Evolutionary conservation across 1,140 invertebrate species (phyloP).

Genomic region (Drosophila rufa): DNA sequence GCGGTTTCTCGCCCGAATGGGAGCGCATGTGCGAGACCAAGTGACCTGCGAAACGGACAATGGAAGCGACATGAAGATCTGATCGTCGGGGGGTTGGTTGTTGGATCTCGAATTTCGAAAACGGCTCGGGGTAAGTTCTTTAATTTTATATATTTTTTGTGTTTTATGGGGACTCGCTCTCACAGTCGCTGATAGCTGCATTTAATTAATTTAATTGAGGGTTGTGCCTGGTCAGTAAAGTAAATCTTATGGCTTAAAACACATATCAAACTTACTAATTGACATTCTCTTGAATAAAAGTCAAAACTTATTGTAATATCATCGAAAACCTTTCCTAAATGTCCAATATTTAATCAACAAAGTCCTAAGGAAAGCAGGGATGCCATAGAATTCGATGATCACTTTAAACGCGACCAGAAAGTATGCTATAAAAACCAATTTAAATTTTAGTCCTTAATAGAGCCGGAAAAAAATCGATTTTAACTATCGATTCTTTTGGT

Average conservation of each 20-base stretch:
- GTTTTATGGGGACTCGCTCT: conserved; percentile 11
- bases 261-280: not conserved
- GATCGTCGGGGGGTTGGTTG: conserved; percentile 31
- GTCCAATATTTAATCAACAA: too few species aligned
- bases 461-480: too few species aligned
- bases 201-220: not conserved
- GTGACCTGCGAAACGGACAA: conserved; percentile 87
- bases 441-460: too few species aligned
- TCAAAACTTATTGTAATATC: not conserved
- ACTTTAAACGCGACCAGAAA: not conserved
- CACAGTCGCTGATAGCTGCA: conserved; percentile 18
- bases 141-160: not conserved
- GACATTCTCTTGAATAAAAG: not conserved
- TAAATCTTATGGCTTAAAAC: not conserved
- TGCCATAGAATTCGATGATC: not conserved
- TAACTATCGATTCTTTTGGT: too few species aligned
- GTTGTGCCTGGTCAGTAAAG: conserved; percentile 1
- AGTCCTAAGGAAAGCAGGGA: too few species aligned
- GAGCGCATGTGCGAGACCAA: conserved; percentile 95
- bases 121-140: conserved; percentile 28
- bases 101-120: conserved; percentile 58
- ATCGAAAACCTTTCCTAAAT: not conserved
- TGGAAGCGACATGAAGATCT: conserved; percentile 75
- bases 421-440: not conserved
- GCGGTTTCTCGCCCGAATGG: conserved; percentile 94